Evolutionary conservation across 2,888 invertebrate species (phyloP), one percentile per base, ranked within the genome.

Genomic region (Stegophylla sp.): DNA sequence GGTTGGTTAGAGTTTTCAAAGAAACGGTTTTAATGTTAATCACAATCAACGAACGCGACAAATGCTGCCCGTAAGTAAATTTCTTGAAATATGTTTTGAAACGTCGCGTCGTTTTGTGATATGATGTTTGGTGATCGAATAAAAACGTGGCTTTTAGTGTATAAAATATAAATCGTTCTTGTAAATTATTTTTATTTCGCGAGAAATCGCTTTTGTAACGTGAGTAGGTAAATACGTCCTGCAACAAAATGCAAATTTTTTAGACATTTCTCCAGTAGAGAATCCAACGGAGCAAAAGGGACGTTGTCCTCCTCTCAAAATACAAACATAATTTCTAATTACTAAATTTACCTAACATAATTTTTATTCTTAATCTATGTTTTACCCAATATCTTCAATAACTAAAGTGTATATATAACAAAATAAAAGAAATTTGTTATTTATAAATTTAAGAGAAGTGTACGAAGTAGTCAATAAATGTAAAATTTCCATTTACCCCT

Each of bases 41-140:
- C 15, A 34, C 77, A 20, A 59, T 59, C 45, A 23, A 67, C 17
- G 77, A 56, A 23, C 56, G 75, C 41, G 41, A 41, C 53, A 75
- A 26, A 67, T 34, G 76, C 13, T 23, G n/a, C n/a, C 67, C 43
- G 76, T 77, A 23, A 67, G 67, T 77, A n/a, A n/a, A 67, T 13
- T 28, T 3, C 12, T 12, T 48, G 3, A 48, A 28, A 28, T 13
- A 20, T 3, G 12, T 51, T 56, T 72, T 4, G 5, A 69, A 51
- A 51, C 20, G 3, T 23, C 20, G 12, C 20, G 20, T 56, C 20
- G 10, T 12, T 3, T 15, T 15, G 17, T 20, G 20, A 12, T n/a
- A 56, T 20, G n/a, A 48, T 45, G 20, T 20, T 56, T 56, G 56
- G 12, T 7, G 34, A 3, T 34, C 34, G 34, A 34, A 5, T 7